Evolutionary conservation across 2,797 vertebrate species (phyloP).

Genomic region (Enteromius viviparus): DNA sequence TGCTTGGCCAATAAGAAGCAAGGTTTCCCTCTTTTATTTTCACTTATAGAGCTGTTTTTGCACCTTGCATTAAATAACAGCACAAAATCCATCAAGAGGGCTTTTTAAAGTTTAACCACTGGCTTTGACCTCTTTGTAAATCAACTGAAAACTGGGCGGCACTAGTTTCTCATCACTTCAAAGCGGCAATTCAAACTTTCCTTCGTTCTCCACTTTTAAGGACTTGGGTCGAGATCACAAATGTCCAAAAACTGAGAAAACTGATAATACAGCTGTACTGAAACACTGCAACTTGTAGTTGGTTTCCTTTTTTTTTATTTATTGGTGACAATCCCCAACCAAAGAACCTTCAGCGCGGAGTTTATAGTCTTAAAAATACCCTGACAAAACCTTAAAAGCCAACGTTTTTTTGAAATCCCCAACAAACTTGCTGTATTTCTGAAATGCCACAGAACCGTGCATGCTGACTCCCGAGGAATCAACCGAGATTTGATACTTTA

Average conservation of each 20-base stretch:
- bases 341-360: background rate
- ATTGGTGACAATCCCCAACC: background rate
- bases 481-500: slow-evolving; percentile 17
- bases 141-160: background rate
- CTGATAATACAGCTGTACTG: slow-evolving; percentile 2
- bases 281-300: slow-evolving; percentile 20
- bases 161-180: background rate
- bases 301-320: background rate
- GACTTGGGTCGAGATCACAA: background rate
- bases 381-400: slow-evolving; percentile 21
- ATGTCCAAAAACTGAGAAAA: slow-evolving; percentile 9
- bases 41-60: background rate
- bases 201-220: slow-evolving; percentile 2
- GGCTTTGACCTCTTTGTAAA: background rate
- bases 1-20: background rate
- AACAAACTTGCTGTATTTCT: background rate
- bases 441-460: slow-evolving; percentile 35
- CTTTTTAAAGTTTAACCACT: background rate
- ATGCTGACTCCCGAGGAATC: slow-evolving; percentile 17
- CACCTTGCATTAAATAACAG: background rate
- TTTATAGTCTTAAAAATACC: slow-evolving; percentile 22
- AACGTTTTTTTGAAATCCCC: background rate
- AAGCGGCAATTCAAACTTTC: background rate
- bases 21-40: background rate
- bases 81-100: background rate